Evolutionary conservation across 2,797 vertebrate species (phyloP).

Genomic region (Stomatorhinus walkeri): DNA sequence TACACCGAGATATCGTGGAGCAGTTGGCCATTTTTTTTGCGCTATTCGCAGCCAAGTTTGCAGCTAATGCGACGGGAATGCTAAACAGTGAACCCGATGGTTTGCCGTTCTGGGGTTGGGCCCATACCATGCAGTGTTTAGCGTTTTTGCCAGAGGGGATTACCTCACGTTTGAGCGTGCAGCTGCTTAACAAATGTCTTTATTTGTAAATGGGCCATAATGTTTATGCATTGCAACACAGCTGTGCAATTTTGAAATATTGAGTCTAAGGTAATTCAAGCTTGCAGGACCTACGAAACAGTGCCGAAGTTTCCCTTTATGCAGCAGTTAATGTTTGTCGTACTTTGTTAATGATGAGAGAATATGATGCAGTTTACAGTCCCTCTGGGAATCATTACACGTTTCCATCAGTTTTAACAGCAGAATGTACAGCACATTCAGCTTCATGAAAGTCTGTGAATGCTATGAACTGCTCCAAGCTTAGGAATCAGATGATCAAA

Average conservation of each 20-base stretch:
- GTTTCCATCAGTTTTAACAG: not conserved
- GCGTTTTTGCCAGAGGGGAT: not conserved
- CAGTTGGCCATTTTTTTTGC: not conserved
- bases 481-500: not conserved
- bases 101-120: not conserved
- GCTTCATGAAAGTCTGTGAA: not conserved
- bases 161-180: not conserved
- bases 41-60: not conserved
- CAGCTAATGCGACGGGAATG: not conserved
- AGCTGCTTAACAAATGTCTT: conserved; percentile 1
- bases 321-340: conserved; percentile 3
- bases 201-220: not conserved
- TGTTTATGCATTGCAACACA: not conserved
- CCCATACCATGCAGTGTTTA: not conserved
- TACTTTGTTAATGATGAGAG: conserved; percentile 13
- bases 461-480: not conserved
- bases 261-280: not conserved
- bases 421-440: not conserved
- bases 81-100: not conserved
- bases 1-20: not conserved
- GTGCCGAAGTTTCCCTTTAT: not conserved
- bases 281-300: not conserved
- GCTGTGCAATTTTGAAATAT: not conserved
- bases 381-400: conserved; percentile 3
- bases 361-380: not conserved